These are phyloP conservation scores for Hypotaenidia okinawae DNA, from an alignment of 2,797 vertebrate genomes.

Conservation along the genomic window DNA sequence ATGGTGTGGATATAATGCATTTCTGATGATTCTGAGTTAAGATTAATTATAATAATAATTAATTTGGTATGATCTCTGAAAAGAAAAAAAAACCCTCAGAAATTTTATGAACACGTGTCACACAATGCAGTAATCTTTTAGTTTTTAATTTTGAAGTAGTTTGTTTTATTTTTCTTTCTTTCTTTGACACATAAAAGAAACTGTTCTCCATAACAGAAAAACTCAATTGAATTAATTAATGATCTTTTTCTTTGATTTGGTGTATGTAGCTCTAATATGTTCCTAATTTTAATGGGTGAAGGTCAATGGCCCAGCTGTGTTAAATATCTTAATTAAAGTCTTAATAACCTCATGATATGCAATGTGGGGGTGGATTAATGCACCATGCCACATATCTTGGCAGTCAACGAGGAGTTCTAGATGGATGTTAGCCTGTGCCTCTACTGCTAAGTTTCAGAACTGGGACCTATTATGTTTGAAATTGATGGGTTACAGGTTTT, in stretches of 20 bases:
- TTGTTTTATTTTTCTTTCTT: not conserved
- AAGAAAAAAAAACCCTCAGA: not conserved
- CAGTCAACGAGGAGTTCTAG: not conserved
- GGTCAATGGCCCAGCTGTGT: not conserved
- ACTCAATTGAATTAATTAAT: not conserved
- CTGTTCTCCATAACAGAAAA: not conserved
- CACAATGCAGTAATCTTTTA: not conserved
- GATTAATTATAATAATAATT: not conserved
- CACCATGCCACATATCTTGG: not conserved
- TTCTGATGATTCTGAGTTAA: not conserved
- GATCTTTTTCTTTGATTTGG: not conserved
- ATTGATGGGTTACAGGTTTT: not conserved
- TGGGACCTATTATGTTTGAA: not conserved
- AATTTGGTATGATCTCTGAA: not conserved
- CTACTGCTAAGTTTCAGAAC: not conserved
- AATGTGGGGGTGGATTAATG: not conserved
- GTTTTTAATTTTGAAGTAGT: not conserved
- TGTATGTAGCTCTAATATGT: not conserved
- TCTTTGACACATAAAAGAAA: not conserved
- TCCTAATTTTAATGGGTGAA: not conserved
- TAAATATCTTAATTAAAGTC: not conserved
- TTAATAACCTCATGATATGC: not conserved
- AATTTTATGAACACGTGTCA: not conserved
- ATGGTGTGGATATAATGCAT: not conserved
- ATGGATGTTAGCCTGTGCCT: not conserved